These are phyloP conservation scores for Aplochiton taeniatus DNA, from an alignment of 2,797 vertebrate species.

Conservation along the genomic window DNA sequence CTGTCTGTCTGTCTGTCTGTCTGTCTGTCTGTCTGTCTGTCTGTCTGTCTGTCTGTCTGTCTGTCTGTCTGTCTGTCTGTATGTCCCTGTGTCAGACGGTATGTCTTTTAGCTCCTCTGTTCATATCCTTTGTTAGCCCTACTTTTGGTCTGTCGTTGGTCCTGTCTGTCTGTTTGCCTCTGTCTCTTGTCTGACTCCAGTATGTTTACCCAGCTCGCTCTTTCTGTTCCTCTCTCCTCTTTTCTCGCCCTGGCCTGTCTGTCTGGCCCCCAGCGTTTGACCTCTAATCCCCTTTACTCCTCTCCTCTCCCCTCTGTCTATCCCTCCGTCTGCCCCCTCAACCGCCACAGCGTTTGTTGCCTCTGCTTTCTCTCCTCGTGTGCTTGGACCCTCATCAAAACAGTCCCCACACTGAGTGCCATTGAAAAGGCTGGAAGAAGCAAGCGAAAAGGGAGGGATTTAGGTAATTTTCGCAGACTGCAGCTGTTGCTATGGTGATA, in stretches of 20 bases:
- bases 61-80: conserved; percentile 10
- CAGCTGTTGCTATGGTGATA: conserved; percentile 82
- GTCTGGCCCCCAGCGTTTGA: conserved; percentile 65
- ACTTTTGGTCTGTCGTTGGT: too few species aligned
- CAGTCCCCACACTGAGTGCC: conserved; percentile 54
- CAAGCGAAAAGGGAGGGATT: conserved; percentile 61
- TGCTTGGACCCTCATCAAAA: conserved; percentile 58
- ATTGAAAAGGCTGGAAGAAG: conserved; percentile 44
- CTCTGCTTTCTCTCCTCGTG: conserved; percentile 19
- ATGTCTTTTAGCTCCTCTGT: not conserved
- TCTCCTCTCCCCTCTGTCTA: conserved; percentile 36
- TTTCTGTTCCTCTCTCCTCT: conserved; percentile 16
- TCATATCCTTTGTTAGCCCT: not conserved
- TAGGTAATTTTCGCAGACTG: conserved; percentile 75
- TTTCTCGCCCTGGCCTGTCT: conserved; percentile 34
- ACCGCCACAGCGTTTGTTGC: conserved; percentile 1
- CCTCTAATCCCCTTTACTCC: conserved; percentile 65
- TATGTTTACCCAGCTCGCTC: conserved; percentile 18
- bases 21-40: conserved; percentile 10
- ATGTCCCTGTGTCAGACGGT: too few species aligned
- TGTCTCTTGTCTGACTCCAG: conserved; percentile 17
- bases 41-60: conserved; percentile 6
- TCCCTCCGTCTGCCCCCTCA: conserved; percentile 11
- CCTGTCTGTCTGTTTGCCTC: too few species aligned
- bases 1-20: conserved; percentile 6